phyloP scores from a whole-genome alignment of 1,140 invertebrate species.

The Zaprionus kolodkinae region DNA sequence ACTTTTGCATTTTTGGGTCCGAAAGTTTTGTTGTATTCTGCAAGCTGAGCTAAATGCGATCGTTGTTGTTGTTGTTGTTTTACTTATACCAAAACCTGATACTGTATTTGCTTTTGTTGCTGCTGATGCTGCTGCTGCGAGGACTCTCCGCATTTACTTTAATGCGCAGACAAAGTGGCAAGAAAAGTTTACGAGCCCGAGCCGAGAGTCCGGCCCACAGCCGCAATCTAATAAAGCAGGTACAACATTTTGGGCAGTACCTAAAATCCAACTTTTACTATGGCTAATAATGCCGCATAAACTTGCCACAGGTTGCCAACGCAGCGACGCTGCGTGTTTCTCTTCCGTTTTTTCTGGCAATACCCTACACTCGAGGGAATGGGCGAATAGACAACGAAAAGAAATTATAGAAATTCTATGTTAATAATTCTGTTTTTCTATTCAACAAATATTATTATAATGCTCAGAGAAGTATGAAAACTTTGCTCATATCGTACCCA shows the following conservation, averaged over 20 bases:
- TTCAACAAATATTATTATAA: too few species aligned
- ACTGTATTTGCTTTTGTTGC: constrained; percentile 24
- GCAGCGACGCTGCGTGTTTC: constrained; percentile 1
- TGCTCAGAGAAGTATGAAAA: neutral
- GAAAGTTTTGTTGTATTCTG: constrained; percentile 66
- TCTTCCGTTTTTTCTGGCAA: neutral
- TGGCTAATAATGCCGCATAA: constrained; percentile 76
- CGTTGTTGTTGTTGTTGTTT: constrained; percentile 30
- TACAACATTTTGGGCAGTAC: constrained; percentile 52
- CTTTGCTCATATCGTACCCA: neutral
- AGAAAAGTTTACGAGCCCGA: constrained; percentile 71
- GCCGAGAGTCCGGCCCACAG: constrained; percentile 21
- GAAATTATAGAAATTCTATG: neutral
- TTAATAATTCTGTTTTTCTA: too few species aligned
- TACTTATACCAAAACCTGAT: neutral
- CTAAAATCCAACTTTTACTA: constrained; percentile 78
- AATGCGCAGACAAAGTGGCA: constrained; percentile 67
- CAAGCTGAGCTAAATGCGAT: constrained; percentile 47
- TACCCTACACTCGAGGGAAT: constrained; percentile 5
- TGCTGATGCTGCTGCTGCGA: constrained; percentile 31
- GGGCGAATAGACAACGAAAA: neutral
- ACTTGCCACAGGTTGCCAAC: constrained; percentile 71
- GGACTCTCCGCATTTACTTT: constrained; percentile 68
- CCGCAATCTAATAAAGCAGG: constrained; percentile 76
- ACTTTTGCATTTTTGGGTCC: constrained; percentile 53